These are phyloP conservation scores for Panulirus ornatus DNA, from an alignment of 1,140 invertebrate species.

Conservation along the genomic window DNA sequence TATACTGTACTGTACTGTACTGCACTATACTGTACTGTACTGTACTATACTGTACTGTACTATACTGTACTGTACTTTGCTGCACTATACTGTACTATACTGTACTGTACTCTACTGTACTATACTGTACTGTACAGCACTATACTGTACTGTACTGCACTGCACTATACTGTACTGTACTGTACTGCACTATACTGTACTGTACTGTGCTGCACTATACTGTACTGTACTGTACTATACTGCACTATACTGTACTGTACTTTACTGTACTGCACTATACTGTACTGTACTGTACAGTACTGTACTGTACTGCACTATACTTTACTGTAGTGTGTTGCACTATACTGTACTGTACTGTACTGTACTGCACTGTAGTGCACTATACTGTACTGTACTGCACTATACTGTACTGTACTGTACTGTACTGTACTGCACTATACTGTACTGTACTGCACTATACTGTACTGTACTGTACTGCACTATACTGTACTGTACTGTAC, in stretches of 20 bases:
- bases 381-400: conserved; percentile 67
- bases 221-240: conserved; percentile 58
- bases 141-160: conserved; percentile 72
- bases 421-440: conserved; percentile 65
- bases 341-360: conserved; percentile 62
- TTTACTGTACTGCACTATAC: conserved; percentile 58
- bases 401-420: conserved; percentile 75
- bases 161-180: conserved; percentile 63
- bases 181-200: conserved; percentile 67
- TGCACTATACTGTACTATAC: conserved; percentile 48
- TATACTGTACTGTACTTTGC: not conserved
- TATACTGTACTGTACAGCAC: conserved; percentile 73
- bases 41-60: not conserved
- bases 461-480: conserved; percentile 68
- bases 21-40: not conserved
- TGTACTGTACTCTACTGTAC: conserved; percentile 65
- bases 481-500: conserved; percentile 75
- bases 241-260: conserved; percentile 75
- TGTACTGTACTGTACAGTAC: conserved; percentile 73
- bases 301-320: conserved; percentile 61
- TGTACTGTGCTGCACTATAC: conserved; percentile 61
- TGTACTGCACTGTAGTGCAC: conserved; percentile 65
- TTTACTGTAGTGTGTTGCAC: conserved; percentile 64
- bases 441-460: conserved; percentile 72
- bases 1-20: not conserved